Base-by-base conservation (phyloP, 1,140 invertebrate species). In the Monomorium pharaonis region DNA sequence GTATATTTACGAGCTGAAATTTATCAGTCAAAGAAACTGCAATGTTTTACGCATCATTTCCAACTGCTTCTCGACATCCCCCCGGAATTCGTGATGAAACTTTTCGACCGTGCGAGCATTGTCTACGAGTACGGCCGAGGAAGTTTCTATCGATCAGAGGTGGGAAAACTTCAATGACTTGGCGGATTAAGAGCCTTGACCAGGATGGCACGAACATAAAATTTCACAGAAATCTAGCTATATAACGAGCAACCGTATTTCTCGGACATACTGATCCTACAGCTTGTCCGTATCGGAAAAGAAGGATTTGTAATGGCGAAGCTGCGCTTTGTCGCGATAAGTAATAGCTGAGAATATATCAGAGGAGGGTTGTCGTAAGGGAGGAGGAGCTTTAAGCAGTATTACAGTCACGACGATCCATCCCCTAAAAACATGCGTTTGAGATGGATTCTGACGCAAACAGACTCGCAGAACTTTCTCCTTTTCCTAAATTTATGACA, bases 81-180 rank as follows among this genome's bases (percentile, higher is more conserved):
- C 9, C 1, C 12, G 16, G 18, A 33, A 42, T 70, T 44, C n/a
- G 37, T 44, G 67, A 83, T 67, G 6, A 58, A 83, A 72, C 24
- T 83, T 81, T 47, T 30, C 37, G 37, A 16, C 24, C 5, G 14
- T 47, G 24, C 65, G 21, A 67, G 12, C 30, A 18, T 1, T 27
- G 2, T 63, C 4, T 24, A 7, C 27, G 9, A 44, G 18, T 30
- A 51, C 3, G 10, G 44, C 16, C 10, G 6, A 72, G 24, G 16
- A 72, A 72, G 37, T 83, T 72, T 58, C 27, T 14, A 83, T 78
- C 60, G 76, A 65, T 72, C 42, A 33, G 24, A n/a, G 16, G 24
- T n/a, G 16, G 12, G 33, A 83, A 33, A 83, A 72, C 67, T 72
- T 83, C 14, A 47, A 24, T 16, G 18, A 5, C 27, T 37, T 3